Percentiles rank a stretch among this genome's conserved stretches.
Evolutionary conservation across 2,888 invertebrate genomes (phyloP).

Genomic region (Tetragonisca angustula): DNA sequence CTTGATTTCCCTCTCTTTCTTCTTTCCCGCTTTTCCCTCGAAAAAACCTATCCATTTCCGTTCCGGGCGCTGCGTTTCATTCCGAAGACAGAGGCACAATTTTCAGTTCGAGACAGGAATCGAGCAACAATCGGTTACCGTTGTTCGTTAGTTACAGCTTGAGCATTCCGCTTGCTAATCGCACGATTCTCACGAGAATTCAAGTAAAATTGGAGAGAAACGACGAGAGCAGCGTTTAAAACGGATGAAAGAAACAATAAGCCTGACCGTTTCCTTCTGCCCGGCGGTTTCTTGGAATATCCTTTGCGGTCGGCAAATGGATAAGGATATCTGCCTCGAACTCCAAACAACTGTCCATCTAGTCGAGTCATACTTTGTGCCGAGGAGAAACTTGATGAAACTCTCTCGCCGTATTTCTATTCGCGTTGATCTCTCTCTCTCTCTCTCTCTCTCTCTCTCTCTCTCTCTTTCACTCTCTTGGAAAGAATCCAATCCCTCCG

Average conservation of each 20-base stretch:
- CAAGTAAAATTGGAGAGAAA: conserved; percentile 32
- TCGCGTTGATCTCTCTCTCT: conserved; percentile 44
- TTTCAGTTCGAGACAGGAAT: background rate
- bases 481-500: conserved; percentile 29
- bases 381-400: conserved; percentile 39
- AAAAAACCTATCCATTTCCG: background rate
- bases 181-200: conserved; percentile 30
- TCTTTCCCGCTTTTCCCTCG: conserved; percentile 17
- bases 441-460: too few species aligned
- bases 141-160: conserved; percentile 59
- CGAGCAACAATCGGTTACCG: conserved; percentile 36
- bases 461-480: too few species aligned
- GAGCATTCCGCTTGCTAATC: conserved; percentile 43
- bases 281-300: conserved; percentile 70
- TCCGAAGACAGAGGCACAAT: background rate
- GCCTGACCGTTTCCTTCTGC: conserved; percentile 65
- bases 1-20: conserved; percentile 18
- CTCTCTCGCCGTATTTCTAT: conserved; percentile 60
- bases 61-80: too few species aligned
- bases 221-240: conserved; percentile 35
- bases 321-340: conserved; percentile 69
- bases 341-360: conserved; percentile 46
- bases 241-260: conserved; percentile 45
- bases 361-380: conserved; percentile 20
- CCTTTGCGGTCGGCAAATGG: conserved; percentile 69